These are phyloP conservation scores for Cyphomyrmex costatus DNA, from an alignment of 1,140 invertebrate species.

Conservation along the genomic window DNA sequence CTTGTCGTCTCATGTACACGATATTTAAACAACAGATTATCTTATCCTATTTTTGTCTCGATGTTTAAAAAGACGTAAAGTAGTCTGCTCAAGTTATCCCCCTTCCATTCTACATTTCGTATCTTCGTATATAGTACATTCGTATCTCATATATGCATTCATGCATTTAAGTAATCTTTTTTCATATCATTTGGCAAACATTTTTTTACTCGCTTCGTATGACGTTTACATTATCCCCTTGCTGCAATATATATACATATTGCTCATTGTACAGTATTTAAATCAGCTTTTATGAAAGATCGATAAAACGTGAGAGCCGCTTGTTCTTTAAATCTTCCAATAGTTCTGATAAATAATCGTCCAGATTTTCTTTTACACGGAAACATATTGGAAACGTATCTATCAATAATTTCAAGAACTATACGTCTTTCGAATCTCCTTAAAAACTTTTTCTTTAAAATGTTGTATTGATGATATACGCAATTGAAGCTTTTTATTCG, in stretches of 20 bases:
- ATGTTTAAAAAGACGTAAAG: slow-evolving; percentile 20
- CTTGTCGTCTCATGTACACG: background rate
- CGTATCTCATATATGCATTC: background rate
- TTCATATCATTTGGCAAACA: background rate
- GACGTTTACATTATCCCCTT: background rate
- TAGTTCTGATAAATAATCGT: no score
- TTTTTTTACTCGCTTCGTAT: background rate
- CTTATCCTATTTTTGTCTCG: slow-evolving; percentile 15
- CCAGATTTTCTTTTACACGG: background rate
- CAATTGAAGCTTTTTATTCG: background rate
- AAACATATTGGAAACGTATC: background rate
- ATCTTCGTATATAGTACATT: background rate
- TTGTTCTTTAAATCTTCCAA: background rate
- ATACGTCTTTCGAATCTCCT: background rate
- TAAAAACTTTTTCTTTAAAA: background rate
- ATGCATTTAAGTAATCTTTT: slow-evolving; percentile 17
- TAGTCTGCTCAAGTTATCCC: background rate
- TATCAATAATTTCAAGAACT: background rate
- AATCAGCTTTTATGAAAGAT: slow-evolving; percentile 17
- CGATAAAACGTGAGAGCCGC: background rate
- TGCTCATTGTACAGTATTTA: background rate
- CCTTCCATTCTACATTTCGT: slow-evolving; percentile 6
- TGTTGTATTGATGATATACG: background rate
- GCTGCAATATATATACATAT: background rate
- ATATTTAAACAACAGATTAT: slow-evolving; percentile 3